phyloP scores from a whole-genome alignment of 2,113 vertebrate species.

The Toxostoma redivivum region DNA sequence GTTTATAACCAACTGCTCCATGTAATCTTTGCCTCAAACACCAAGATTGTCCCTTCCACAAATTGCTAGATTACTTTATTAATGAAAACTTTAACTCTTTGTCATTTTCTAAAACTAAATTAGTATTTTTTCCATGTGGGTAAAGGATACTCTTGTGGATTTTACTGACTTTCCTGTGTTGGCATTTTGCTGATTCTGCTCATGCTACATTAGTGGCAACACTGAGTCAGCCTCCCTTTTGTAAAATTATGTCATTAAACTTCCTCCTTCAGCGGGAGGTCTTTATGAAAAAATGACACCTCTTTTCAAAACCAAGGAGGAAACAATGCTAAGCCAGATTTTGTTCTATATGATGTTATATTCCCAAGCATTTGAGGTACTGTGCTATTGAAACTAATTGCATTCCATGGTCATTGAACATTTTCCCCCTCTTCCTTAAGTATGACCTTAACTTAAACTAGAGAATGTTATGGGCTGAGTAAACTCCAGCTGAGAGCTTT shows the following conservation, averaged over 20 bases:
- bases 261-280: not conserved
- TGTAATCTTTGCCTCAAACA: not conserved
- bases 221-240: slow-evolving; percentile 3
- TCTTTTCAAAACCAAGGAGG: not conserved
- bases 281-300: not conserved
- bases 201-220: not conserved
- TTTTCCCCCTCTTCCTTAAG: not conserved
- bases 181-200: slow-evolving; percentile 27
- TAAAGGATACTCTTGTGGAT: not conserved
- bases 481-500: not conserved
- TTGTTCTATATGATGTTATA: not conserved
- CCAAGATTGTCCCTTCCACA: not conserved
- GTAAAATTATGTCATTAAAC: not conserved
- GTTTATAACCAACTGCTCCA: not conserved
- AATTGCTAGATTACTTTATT: not conserved
- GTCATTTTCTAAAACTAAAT: not conserved
- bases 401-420: not conserved
- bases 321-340: not conserved
- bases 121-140: not conserved
- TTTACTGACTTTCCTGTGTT: not conserved
- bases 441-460: not conserved
- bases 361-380: not conserved
- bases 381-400: not conserved
- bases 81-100: not conserved
- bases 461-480: not conserved